Evolutionary conservation across 92 coral and sea anemone genomes (phyloP).

Genomic region (Chrysogorgia sp.): DNA sequence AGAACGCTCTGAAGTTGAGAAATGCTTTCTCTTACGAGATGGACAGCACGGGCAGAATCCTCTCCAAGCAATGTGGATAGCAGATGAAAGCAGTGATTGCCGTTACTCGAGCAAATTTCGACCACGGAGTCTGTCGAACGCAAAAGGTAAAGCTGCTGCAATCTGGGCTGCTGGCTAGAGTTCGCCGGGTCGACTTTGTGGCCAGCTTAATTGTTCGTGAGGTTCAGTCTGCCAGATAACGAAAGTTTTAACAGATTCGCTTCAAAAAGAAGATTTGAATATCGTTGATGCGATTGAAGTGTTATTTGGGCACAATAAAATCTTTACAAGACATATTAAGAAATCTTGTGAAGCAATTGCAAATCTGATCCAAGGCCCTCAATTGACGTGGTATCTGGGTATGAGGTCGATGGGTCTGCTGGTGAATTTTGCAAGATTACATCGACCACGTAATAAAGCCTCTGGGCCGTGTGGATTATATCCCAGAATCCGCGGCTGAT

Average conservation of each 20-base stretch:
- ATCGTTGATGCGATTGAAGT: conserved; percentile 11
- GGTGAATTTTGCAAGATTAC: conserved; percentile 28
- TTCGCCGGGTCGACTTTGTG: conserved; percentile 5
- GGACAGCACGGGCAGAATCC: too few relatives aligned
- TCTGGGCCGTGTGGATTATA: conserved; percentile 19
- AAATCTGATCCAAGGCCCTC: conserved; percentile 31
- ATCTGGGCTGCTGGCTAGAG: neutral
- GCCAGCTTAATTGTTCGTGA: conserved; percentile 2
- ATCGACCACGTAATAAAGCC: conserved; percentile 25
- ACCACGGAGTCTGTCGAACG: neutral
- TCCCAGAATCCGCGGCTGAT: conserved; percentile 29
- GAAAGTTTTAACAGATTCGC: neutral
- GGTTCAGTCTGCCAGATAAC: neutral
- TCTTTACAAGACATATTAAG: neutral
- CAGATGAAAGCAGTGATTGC: conserved; percentile 2
- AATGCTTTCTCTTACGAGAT: neutral
- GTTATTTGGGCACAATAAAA: neutral
- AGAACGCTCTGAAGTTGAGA: conserved; percentile 4
- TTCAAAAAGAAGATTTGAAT: conserved; percentile 7
- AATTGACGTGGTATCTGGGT: neutral
- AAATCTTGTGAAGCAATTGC: neutral
- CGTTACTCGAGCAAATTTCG: neutral
- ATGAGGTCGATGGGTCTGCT: conserved; percentile 2
- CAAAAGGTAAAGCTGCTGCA: conserved; percentile 14
- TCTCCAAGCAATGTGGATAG: conserved; percentile 12